Base-by-base conservation (phyloP, 2,113 vertebrate species). In the Corythaeola cristata region DNA sequence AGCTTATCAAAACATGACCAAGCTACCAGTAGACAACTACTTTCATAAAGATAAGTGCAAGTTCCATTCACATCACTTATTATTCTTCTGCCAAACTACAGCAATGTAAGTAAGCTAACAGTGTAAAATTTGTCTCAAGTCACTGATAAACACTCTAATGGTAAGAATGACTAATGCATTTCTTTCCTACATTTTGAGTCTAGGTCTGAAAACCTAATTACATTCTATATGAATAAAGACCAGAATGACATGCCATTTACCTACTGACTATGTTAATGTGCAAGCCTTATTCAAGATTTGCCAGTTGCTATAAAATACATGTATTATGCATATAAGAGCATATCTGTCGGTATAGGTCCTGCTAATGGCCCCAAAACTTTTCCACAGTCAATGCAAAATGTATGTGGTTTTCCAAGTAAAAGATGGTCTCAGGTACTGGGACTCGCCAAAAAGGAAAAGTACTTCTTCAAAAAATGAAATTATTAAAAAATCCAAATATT, bases 401-500 rank as follows among this genome's bases (percentile, higher is more conserved):
- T 33, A 23, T 16, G 15, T n/a, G 12, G 13, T 47, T 90, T 96
- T 75, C 35, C 28, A 75, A 23, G 18, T n/a, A 28, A 75, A 92
- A 87, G 6, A 37, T 13, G 10, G 24, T 53, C 32, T 89, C 35
- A n/a, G 32, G 14, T 83, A 78, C 6, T 47, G 17, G 28, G 26
- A 64, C 49, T 35, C 37, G 83, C 5, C 23, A 85, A 67, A 83
- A 78, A 53, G 33, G 21, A 50, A 56, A 74, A 56, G 30, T 21
- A 59, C n/a, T 68, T 26, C 44, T 64, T 79, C 5, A 30, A 47
- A 85, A 82, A 74, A 69, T 5, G 8, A 62, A 92, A 78, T 41
- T 1, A 60, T 17, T 33, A 55, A 45, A 3, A 0, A 1, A 1
- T 3, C 3, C 5, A 82, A 30, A 63, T 35, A 45, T 4, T 7